A percentile compares a stretch with the other conserved stretches of the same genome.
These are phyloP conservation scores for Siphlonurus alternatus DNA, from an alignment of 2,888 invertebrate species.

Conservation along the genomic window DNA sequence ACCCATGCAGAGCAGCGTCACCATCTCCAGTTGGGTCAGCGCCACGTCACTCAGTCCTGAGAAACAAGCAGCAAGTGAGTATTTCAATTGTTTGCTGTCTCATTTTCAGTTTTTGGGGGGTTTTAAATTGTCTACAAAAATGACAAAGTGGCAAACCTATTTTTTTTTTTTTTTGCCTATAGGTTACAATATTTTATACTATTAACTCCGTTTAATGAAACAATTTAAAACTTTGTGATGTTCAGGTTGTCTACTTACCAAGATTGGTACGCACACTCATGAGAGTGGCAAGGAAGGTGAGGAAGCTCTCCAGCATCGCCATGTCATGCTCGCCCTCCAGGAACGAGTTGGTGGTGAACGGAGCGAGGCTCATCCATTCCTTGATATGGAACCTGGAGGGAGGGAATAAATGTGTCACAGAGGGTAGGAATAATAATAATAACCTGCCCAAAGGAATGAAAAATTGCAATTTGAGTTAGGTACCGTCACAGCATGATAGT, in stretches of 20 bases:
- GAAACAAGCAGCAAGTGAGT: slow-evolving; percentile 8
- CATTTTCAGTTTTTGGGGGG: not conserved
- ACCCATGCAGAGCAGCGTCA: slow-evolving; percentile 78
- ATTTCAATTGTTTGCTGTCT: not conserved
- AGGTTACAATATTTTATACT: too few species aligned
- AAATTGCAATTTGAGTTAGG: slow-evolving; percentile 3
- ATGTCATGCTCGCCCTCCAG: slow-evolving; percentile 68
- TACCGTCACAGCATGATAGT: too few species aligned
- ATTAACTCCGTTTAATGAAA: too few species aligned
- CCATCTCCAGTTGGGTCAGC: slow-evolving; percentile 74
- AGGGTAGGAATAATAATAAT: too few species aligned
- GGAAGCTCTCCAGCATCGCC: slow-evolving; percentile 80
- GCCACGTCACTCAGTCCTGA: slow-evolving; percentile 42
- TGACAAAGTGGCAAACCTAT: not conserved
- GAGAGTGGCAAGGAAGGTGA: slow-evolving; percentile 79
- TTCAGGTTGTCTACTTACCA: slow-evolving; percentile 31
- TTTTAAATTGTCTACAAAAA: not conserved
- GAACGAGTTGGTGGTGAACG: slow-evolving; percentile 38
- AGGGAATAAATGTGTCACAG: not conserved
- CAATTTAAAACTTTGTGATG: not conserved
- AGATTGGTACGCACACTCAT: slow-evolving; percentile 77
- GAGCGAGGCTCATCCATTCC: slow-evolving; percentile 68
- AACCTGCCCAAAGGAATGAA: slow-evolving; percentile 1
- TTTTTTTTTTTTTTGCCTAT: too few species aligned
- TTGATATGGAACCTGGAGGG: slow-evolving; percentile 59